These are phyloP conservation scores for Dasypogon diadema DNA, from an alignment of 2,888 invertebrate species.

Conservation along the genomic window DNA sequence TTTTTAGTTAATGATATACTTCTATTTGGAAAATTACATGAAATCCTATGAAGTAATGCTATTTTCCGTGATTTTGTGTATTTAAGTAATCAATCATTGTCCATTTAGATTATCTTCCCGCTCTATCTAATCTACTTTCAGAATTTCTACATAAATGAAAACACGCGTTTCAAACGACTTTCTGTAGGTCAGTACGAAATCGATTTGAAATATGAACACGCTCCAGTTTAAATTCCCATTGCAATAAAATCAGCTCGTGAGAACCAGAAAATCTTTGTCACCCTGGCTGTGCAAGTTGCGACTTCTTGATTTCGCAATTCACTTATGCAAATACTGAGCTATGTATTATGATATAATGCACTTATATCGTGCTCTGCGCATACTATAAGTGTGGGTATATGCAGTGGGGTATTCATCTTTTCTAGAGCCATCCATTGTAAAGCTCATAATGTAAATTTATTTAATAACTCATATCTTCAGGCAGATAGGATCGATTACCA, in stretches of 20 bases:
- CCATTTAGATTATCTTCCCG: too few species aligned
- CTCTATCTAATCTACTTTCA: too few species aligned
- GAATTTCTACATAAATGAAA: too few species aligned
- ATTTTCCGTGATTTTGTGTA: too few species aligned
- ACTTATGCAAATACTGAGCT: constrained; percentile 12
- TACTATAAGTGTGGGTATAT: background rate
- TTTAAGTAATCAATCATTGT: too few species aligned
- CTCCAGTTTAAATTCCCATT: background rate
- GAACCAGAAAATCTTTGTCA: background rate
- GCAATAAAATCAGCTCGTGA: background rate
- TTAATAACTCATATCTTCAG: constrained; percentile 5
- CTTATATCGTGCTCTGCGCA: background rate
- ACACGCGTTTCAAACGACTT: too few species aligned
- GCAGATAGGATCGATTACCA: constrained; percentile 24
- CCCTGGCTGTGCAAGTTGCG: background rate
- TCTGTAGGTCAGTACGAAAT: too few species aligned
- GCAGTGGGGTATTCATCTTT: constrained; percentile 18
- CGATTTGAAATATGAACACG: background rate
- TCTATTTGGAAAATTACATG: too few species aligned
- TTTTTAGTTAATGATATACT: too few species aligned
- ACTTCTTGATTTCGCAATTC: constrained; percentile 8
- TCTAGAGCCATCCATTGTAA: background rate
- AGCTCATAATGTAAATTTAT: background rate
- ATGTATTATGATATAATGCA: constrained; percentile 1
- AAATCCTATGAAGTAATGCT: too few species aligned